Percentiles rank a stretch among this genome's conserved stretches.
phyloP scores from a whole-genome alignment of 2,888 invertebrate genomes.

The Aradus depressus region DNA sequence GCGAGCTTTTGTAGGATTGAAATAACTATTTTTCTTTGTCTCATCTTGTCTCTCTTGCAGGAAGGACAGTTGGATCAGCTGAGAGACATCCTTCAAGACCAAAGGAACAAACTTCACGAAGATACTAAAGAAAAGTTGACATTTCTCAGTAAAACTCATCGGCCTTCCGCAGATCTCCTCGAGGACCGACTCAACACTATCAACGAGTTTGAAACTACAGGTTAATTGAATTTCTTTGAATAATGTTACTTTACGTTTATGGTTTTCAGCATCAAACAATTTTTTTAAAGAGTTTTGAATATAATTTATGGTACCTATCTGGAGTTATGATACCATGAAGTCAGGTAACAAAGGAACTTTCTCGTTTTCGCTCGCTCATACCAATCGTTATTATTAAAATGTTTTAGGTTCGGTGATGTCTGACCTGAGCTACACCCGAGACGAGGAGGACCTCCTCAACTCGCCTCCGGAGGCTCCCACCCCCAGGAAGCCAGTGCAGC shows the following conservation, averaged over 20 bases:
- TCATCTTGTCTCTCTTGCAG: slow-evolving; percentile 15
- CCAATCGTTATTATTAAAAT: background rate
- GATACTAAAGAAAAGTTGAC: slow-evolving; percentile 72
- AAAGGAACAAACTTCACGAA: slow-evolving; percentile 51
- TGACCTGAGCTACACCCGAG: slow-evolving; percentile 70
- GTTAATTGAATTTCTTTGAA: slow-evolving; percentile 36
- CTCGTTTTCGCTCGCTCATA: background rate
- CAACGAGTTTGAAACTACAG: slow-evolving; percentile 59
- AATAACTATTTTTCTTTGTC: no score
- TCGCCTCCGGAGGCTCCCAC: slow-evolving; percentile 29
- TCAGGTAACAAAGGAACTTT: no score
- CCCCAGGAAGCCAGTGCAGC: slow-evolving; percentile 28
- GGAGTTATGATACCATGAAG: no score
- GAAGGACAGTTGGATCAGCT: slow-evolving; percentile 24
- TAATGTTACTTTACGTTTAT: no score
- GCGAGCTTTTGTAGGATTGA: no score
- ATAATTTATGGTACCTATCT: no score
- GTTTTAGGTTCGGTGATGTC: slow-evolving; percentile 56
- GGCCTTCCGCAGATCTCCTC: slow-evolving; percentile 37
- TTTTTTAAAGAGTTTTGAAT: no score
- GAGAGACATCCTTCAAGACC: slow-evolving; percentile 24
- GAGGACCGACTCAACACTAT: slow-evolving; percentile 35
- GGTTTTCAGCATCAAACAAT: background rate
- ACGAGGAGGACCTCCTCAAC: slow-evolving; percentile 67
- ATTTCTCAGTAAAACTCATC: slow-evolving; percentile 48